Conservation (phyloP, 2,888 invertebrate species). For the Nebria brevicollis region DNA sequence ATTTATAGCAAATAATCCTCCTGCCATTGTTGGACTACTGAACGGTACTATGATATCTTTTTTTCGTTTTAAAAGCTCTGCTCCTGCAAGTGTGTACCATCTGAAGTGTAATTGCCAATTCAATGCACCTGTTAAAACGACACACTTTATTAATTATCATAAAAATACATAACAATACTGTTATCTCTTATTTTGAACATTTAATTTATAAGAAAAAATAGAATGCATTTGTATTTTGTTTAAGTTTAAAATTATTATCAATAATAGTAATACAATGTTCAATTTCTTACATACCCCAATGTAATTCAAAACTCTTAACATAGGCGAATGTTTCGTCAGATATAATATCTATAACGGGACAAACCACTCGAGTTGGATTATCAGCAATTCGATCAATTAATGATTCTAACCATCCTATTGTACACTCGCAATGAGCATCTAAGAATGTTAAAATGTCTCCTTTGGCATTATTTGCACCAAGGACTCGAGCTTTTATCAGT, state of each 20-base stretch:
- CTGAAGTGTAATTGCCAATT: constrained; percentile 58
- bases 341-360: constrained; percentile 93
- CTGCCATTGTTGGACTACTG: constrained; percentile 92
- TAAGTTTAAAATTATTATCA: no score
- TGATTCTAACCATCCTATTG: constrained; percentile 74
- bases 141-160: not conserved
- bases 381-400: constrained; percentile 67
- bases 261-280: not conserved
- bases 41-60: constrained; percentile 75
- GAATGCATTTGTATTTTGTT: no score
- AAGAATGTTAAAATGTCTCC: constrained; percentile 88
- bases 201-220: no score
- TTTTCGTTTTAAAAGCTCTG: constrained; percentile 71
- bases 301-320: constrained; percentile 92
- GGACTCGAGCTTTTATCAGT: constrained; percentile 82
- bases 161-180: no score
- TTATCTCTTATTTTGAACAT: no score
- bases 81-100: constrained; percentile 80
- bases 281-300: constrained; percentile 76
- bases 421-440: constrained; percentile 95
- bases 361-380: constrained; percentile 74
- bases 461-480: constrained; percentile 76
- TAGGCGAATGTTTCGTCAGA: constrained; percentile 97
- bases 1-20: constrained; percentile 91
- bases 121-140: constrained; percentile 13